These are phyloP conservation scores for Mionectes olivaceus DNA, from an alignment of 2,797 vertebrate genomes.

Conservation along the genomic window DNA sequence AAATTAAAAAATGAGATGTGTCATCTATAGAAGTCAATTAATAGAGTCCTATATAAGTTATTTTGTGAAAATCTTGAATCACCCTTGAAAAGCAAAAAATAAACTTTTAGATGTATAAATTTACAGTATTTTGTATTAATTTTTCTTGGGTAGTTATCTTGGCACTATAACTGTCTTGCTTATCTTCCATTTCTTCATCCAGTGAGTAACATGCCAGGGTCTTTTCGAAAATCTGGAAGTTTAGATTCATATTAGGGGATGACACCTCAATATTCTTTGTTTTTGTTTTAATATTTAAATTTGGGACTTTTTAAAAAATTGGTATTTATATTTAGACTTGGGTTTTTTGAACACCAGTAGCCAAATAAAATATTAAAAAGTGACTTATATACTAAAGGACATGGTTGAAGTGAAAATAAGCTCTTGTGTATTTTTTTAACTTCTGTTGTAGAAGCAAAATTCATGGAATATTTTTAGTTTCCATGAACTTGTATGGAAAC, in stretches of 20 bases:
- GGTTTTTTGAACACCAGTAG: background rate
- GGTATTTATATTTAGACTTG: background rate
- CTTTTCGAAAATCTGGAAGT: background rate
- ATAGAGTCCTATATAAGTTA: background rate
- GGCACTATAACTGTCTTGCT: background rate
- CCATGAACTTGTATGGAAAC: background rate
- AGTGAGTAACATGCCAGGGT: background rate
- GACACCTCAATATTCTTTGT: background rate
- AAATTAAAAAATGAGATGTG: background rate
- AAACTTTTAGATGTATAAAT: background rate
- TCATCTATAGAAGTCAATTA: background rate
- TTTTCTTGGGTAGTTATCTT: background rate
- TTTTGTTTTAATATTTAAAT: background rate
- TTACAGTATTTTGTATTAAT: background rate
- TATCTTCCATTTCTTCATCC: background rate
- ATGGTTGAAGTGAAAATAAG: background rate
- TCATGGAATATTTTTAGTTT: slow-evolving; percentile 4
- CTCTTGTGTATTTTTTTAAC: background rate
- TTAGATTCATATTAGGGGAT: background rate
- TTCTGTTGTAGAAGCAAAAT: background rate
- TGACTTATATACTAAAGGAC: background rate
- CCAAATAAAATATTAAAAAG: background rate
- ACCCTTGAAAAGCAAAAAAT: background rate
- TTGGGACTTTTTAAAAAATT: background rate
- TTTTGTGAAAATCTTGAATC: background rate